A percentile compares a stretch with the other conserved stretches of the same genome.
These are phyloP conservation scores for Pluvianellus socialis DNA, from an alignment of 2,113 vertebrate species.

Conservation along the genomic window DNA sequence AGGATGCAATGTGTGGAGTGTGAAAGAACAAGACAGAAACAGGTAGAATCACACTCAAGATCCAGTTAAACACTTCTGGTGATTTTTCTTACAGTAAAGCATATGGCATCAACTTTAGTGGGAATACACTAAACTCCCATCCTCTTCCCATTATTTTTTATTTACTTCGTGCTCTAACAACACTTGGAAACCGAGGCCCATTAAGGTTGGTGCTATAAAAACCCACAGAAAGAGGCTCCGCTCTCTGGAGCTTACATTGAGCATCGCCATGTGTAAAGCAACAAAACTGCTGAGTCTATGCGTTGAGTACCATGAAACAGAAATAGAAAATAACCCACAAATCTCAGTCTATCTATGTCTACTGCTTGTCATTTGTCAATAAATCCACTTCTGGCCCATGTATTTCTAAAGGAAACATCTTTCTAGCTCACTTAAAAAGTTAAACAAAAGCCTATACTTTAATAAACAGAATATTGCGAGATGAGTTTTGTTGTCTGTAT, in stretches of 20 bases:
- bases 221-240: neutral
- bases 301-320: neutral
- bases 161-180: neutral
- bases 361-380: neutral
- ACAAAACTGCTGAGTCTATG: rapidly evolving
- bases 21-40: neutral
- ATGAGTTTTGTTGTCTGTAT: neutral
- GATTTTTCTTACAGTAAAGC: neutral
- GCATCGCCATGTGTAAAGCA: neutral
- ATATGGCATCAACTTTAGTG: neutral
- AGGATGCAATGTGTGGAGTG: neutral
- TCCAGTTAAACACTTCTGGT: neutral
- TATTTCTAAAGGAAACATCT: neutral
- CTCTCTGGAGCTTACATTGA: neutral
- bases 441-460: neutral
- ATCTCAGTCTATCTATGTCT: neutral
- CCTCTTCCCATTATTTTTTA: neutral
- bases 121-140: neutral
- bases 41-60: neutral
- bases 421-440: neutral
- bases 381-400: neutral
- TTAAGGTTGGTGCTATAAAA: neutral
- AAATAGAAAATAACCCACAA: neutral
- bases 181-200: neutral
- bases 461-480: neutral